Base-by-base conservation (phyloP, 2,888 invertebrate genomes). In the Eumacrocentrus americanus region DNA sequence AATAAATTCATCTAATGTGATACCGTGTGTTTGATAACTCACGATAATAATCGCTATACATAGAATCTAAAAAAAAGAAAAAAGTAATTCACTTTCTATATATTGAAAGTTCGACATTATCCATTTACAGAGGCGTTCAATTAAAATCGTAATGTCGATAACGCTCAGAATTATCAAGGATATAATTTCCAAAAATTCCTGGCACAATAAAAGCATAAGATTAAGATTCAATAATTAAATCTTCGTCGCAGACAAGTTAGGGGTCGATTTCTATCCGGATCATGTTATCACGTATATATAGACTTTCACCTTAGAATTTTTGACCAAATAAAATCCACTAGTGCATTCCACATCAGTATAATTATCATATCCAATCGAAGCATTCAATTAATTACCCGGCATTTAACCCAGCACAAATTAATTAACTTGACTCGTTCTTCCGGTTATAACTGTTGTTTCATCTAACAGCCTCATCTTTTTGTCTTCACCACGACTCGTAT, bases 71-170 rank as follows among this genome's bases (percentile, higher is more conserved):
- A 34, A 6, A 9, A 5, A n/a, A 20, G 3, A 16, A 20, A 35
- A 37, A 35, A 18, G 12, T 22, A 37, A 37, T 50, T 48, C 11
- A 35, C 18, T 37, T 35, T 35, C 51, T 51, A 34, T 48, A 25
- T 48, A 48, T 29, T 12, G 48, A 48, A 48, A 48, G 48, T 51
- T 37, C 34, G 35, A 6, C 6, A 22, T 52, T 52, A 52, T 38
- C n/a, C 22, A 52, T 52, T 35, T 51, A 22, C 34, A 14, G 5
- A 22, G 18, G 22, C n/a, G 35, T 37, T 51, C 20, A 16, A 20
- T 51, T 51, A 20, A 38, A 37, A 38, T 22, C 12, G 5, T 23
- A 22, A 52, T 22, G 14, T 34, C 38, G n/a, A 52, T 52, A 52
- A 52, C 18, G 22, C 22, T 5, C 14, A 37, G n/a, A 14, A 37